Evolutionary conservation across 2,113 vertebrate species (phyloP), one percentile per base, ranked within the genome.

Genomic region (Mormyrus iriodes): DNA sequence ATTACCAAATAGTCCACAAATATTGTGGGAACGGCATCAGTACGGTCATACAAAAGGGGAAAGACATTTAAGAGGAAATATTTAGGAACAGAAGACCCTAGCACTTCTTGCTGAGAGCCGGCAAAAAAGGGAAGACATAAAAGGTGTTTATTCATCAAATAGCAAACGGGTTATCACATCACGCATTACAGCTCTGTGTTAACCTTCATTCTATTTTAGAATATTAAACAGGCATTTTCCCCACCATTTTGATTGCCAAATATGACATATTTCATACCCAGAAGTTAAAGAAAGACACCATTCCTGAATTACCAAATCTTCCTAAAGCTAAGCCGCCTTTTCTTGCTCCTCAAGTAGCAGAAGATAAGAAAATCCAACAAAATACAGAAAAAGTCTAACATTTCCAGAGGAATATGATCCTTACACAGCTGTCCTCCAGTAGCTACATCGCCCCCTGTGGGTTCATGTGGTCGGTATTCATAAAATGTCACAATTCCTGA

Each of bases 1-100:
- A 89, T 89, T 90, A 86, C 88, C 65, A 86, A 82, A 61, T 88
- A 90, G 61, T 91, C 89, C 91, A 91, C 90, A 91, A 92, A 90
- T 92, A 90, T 90, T 91, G 90, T 91, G 90, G 90, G 82, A 89
- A 89, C 51, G 42, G 89, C 85, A 90, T 87, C 82, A 88, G 73
- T 65, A 83, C 42, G 88, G 55, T 42, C 49, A 51, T 82, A 49
- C n/a, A 24, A 86, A 42, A 79, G 61, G 69, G 73, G 89, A 89
- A 85, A 79, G 53, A 73, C 48, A 84, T 42, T 82, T 79, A 44
- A 6, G 46, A 24, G 46, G 52, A 89, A 69, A 84, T 88, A 83
- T 73, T 61, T 73, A 73, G 89, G 88, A 89, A 84, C 87, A 89
- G 88, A 88, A 12, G 15, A 87, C 27, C 82, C 55, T 89, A 46